Evolutionary conservation across 1,140 invertebrate genomes (phyloP), one percentile per base, ranked within the genome.

Genomic region (Drosophila oshimai): DNA sequence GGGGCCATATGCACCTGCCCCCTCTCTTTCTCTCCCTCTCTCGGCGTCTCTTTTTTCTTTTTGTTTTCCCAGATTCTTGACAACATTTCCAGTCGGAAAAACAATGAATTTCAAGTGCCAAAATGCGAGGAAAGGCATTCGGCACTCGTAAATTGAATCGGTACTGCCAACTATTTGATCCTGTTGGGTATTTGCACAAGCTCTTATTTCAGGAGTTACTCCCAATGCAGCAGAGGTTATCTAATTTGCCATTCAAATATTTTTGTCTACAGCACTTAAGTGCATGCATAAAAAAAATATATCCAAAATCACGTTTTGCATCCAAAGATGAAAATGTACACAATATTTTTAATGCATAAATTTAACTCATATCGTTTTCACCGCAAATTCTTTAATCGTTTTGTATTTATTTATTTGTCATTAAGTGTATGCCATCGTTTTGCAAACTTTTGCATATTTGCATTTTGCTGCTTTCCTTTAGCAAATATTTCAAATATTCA

Each of bases 31-130:
- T 9, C 17, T 6, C 6, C n/a, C 0, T 3, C 12, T 6, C 4
- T 64, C n/a, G n/a, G 6, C 6, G 6, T 26, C 36, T 13, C 15
- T 28, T 7, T 6, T 3, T 20, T 26, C 12, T 12, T 13, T 18
- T 3, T 2, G 3, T n/a, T 18, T 6, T 6, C 33, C 22, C 60
- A 44, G 54, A 60, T 58, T 67, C 44, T 18, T 41, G 36, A 49
- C 54, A 60, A 67, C 62, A 67, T 58, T 67, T 62, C 17, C 10
- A n/a, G n/a, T n/a, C 41, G 33, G 36, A 67, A 71, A 67, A 51
- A 42, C 78, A 77, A 75, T 81, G 76, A 67, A 81, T 81, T 81
- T 77, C 57, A 76, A 76, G 54, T 81, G 71, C 64, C 65, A 53
- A 51, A 68, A 44, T 31, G 4, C 26, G 10, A 24, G 50, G 7